These are phyloP conservation scores for Ophion ellenae DNA, from an alignment of 2,888 invertebrate genomes.

Conservation along the genomic window DNA sequence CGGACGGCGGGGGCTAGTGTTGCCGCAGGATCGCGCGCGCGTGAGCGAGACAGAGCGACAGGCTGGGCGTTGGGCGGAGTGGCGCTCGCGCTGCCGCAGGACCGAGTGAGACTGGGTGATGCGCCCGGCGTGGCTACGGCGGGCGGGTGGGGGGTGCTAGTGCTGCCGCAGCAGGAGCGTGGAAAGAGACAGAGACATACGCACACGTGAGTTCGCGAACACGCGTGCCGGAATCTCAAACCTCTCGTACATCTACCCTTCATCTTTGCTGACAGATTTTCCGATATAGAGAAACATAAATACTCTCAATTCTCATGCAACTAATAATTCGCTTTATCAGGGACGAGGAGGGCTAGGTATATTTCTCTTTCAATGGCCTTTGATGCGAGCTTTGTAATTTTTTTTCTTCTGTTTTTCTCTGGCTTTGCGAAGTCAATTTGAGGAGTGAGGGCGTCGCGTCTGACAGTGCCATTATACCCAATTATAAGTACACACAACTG, in stretches of 20 bases:
- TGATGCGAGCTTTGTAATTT: too few relatives aligned
- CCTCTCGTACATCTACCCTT: not conserved
- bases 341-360: not conserved
- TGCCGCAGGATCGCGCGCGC: too few relatives aligned
- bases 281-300: not conserved
- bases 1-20: too few relatives aligned
- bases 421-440: not conserved
- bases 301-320: too few relatives aligned
- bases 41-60: too few relatives aligned
- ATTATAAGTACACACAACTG: not conserved
- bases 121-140: too few relatives aligned
- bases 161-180: not conserved
- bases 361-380: not conserved
- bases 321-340: not conserved
- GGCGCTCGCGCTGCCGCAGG: not conserved
- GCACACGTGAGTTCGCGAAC: constrained; percentile 54
- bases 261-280: not conserved
- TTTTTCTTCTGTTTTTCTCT: not conserved
- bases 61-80: too few relatives aligned
- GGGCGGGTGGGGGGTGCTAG: not conserved
- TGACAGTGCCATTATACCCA: constrained; percentile 1
- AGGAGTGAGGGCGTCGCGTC: constrained; percentile 8
- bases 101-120: not conserved
- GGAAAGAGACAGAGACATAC: constrained; percentile 26
- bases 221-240: not conserved